Evolutionary conservation across 2,113 vertebrate species (phyloP).

Genomic region (Notarius lentiginosus): DNA sequence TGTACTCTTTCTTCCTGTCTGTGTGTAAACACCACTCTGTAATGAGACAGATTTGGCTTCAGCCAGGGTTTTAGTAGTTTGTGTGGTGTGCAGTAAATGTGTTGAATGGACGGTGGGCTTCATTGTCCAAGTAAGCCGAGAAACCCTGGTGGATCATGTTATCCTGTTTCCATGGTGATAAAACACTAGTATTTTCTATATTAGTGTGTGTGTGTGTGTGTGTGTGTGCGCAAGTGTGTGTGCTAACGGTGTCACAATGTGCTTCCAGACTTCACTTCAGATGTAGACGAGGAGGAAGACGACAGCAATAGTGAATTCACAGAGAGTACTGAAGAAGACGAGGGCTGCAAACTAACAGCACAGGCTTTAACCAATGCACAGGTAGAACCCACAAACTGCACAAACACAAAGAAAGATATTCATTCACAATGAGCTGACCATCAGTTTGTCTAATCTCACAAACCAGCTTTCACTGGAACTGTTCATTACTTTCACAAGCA

Average conservation of each 20-base stretch:
- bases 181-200: neutral
- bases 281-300: conserved; percentile 63
- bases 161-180: conserved; percentile 16
- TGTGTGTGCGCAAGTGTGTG: neutral
- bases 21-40: neutral
- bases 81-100: neutral
- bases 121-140: neutral
- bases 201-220: neutral
- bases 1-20: conserved; percentile 15
- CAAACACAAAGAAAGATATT: neutral
- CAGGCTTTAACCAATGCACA: conserved; percentile 55
- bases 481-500: neutral
- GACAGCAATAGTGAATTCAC: conserved; percentile 70
- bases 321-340: conserved; percentile 73
- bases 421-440: neutral
- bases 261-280: conserved; percentile 70
- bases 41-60: neutral
- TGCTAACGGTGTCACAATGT: neutral
- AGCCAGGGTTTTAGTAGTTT: neutral
- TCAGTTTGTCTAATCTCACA: neutral
- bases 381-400: conserved; percentile 55
- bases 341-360: conserved; percentile 53
- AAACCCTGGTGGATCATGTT: conserved; percentile 12
- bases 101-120: neutral
- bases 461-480: neutral